Base-by-base conservation (phyloP, 2,113 vertebrate genomes). In the Urocolius indicus region DNA sequence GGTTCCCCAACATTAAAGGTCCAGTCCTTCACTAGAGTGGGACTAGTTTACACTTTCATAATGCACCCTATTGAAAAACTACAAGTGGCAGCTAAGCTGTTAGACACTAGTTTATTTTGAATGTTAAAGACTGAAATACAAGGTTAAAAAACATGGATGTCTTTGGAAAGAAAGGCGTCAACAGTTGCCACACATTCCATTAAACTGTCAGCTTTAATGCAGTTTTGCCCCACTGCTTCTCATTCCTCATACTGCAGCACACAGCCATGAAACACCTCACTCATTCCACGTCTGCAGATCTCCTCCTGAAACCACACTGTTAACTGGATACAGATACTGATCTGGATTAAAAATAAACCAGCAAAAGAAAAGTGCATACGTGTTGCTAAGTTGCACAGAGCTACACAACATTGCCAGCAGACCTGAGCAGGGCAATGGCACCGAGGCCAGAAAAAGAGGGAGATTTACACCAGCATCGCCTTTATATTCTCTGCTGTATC, bases 401-500 rank as follows among this genome's bases (percentile, higher is more conserved):
- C 54, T 22, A 3, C 5, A 5, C 10, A 15, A 21, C 2, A 49
- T 24, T 23, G 36, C 32, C 68, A 41, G 62, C 23, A 45, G 67
- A 86, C 46, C 49, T 6, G 9, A 34, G 59, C 0, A 0, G 29
- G 26, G 52, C 82, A 82, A 54, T 0, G 7, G 29, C 45, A 49
- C 23, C 21, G 62, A 22, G n/a, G 16, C 52, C 10, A 30, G 19
- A 17, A 1, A 29, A n/a, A 27, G 1, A 0, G 3, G 45, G 24
- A 46, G 10, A 6, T 22, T n/a, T 17, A 68, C 7, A 22, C 6
- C 65, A 51, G 32, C 1, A 11, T 20, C 75, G 48, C 48, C 16
- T 5, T 51, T 0, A 4, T 0, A 3, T 2, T 6, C 66, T 45
- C 34, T 52, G 52, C 84, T 63, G 11, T 0, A 6, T 0, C 54